These are phyloP conservation scores for Silurus asotus DNA, from an alignment of 2,113 vertebrate species.

Conservation along the genomic window DNA sequence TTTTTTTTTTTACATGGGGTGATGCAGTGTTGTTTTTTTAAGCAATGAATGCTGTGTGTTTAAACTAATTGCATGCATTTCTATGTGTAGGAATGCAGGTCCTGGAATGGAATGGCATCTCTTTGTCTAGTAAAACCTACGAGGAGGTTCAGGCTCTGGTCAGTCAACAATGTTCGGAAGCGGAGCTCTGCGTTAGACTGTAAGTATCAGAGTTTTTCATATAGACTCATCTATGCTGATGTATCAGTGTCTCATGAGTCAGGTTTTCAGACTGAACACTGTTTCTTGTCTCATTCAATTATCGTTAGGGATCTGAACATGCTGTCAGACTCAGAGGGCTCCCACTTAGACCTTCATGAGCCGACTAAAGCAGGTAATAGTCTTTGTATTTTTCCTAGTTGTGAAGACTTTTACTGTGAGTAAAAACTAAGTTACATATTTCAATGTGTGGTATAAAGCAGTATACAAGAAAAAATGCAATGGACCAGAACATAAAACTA, in stretches of 20 bases:
- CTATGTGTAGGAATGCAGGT: constrained; percentile 90
- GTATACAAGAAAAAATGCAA: neutral
- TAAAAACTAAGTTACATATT: neutral
- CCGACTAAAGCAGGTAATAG: constrained; percentile 73
- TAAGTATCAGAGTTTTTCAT: constrained; percentile 80
- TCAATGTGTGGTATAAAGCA: neutral
- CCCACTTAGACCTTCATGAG: constrained; percentile 86
- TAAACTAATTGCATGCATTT: constrained; percentile 8
- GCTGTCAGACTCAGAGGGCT: constrained; percentile 85
- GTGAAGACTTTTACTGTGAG: neutral
- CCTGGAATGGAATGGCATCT: constrained; percentile 93
- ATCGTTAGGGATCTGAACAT: constrained; percentile 89
- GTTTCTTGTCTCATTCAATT: neutral
- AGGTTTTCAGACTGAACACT: constrained; percentile 40
- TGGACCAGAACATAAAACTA: neutral
- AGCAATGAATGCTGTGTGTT: neutral
- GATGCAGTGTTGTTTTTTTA: constrained; percentile 5
- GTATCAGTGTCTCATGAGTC: neutral
- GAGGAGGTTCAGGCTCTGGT: constrained; percentile 95
- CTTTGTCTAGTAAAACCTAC: constrained; percentile 91
- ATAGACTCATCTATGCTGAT: neutral
- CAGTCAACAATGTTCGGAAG: constrained; percentile 87
- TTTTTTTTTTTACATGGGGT: neutral
- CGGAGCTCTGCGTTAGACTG: constrained; percentile 98
- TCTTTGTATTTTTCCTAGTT: neutral